phyloP scores from a whole-genome alignment of 2,113 vertebrate species.

The Hipposideros armiger region DNA sequence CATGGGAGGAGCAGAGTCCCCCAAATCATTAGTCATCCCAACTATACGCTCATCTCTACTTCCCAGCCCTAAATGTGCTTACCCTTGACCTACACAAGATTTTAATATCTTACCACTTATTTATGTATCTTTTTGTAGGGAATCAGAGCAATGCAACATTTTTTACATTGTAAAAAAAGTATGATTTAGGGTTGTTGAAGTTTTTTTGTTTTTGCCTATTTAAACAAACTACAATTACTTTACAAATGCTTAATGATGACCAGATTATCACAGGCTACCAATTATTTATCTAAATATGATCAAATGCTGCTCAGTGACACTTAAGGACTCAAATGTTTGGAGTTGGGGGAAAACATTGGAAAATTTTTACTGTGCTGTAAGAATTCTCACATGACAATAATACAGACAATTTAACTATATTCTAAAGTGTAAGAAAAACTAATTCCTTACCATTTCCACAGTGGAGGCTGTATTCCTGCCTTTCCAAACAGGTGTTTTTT shows the following conservation, averaged over 20 bases:
- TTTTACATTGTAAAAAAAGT: constrained; percentile 24
- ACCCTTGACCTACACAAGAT: not conserved
- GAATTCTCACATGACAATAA: not conserved
- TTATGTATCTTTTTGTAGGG: not conserved
- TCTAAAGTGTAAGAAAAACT: constrained; percentile 49
- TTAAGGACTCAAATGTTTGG: not conserved
- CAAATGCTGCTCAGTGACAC: not conserved
- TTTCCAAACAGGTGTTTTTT: constrained; percentile 95
- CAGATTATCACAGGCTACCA: not conserved
- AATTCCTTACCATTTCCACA: constrained; percentile 93
- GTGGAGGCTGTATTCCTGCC: constrained; percentile 91
- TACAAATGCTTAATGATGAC: constrained; percentile 39
- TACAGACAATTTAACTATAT: constrained; percentile 24
- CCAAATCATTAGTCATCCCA: not conserved
- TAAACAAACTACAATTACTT: constrained; percentile 19
- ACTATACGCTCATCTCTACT: not conserved
- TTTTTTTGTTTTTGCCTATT: not conserved
- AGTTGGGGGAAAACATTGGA: not conserved
- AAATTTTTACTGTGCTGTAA: not conserved
- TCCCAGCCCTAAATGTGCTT: not conserved
- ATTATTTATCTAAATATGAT: constrained; percentile 28
- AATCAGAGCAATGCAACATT: not conserved
- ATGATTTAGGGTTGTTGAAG: not conserved
- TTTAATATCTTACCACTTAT: not conserved
- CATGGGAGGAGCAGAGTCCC: not conserved